Percentiles rank a stretch among this genome's conserved stretches.
These are phyloP conservation scores for Astyanax mexicanus DNA, from an alignment of 2,797 vertebrate species.

Conservation along the genomic window DNA sequence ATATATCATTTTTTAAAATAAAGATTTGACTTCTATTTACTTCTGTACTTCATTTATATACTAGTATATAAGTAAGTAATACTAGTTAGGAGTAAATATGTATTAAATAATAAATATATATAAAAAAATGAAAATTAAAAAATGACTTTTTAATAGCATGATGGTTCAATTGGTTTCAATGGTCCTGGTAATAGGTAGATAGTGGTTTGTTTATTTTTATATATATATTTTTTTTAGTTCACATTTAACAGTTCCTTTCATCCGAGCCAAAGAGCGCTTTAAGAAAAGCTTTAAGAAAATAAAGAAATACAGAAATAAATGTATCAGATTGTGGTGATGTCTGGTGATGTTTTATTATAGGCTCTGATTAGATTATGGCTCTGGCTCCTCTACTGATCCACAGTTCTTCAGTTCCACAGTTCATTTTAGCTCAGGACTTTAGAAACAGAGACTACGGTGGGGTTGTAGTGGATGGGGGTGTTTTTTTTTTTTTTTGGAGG, in stretches of 20 bases:
- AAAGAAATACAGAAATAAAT: too few species aligned
- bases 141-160: slow-evolving; percentile 75
- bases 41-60: too few species aligned
- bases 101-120: slow-evolving; percentile 87
- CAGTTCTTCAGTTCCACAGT: slow-evolving; percentile 71
- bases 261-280: slow-evolving; percentile 69
- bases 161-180: slow-evolving; percentile 79
- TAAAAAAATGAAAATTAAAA: too few species aligned
- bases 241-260: slow-evolving; percentile 78
- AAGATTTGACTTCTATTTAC: too few species aligned
- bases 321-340: slow-evolving; percentile 65
- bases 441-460: slow-evolving; percentile 60
- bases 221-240: too few species aligned
- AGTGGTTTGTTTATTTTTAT: too few species aligned
- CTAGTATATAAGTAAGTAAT: too few species aligned
- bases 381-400: slow-evolving; percentile 59
- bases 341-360: slow-evolving; percentile 70
- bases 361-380: slow-evolving; percentile 74
- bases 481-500: too few species aligned
- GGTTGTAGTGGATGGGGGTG: slow-evolving; percentile 39
- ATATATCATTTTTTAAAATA: too few species aligned
- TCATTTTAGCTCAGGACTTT: slow-evolving; percentile 72
- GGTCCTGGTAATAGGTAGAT: too few species aligned
- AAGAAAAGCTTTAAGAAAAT: too few species aligned
- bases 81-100: too few species aligned